phyloP scores from a whole-genome alignment of 2,113 vertebrate species.

The Heterochromis multidens region DNA sequence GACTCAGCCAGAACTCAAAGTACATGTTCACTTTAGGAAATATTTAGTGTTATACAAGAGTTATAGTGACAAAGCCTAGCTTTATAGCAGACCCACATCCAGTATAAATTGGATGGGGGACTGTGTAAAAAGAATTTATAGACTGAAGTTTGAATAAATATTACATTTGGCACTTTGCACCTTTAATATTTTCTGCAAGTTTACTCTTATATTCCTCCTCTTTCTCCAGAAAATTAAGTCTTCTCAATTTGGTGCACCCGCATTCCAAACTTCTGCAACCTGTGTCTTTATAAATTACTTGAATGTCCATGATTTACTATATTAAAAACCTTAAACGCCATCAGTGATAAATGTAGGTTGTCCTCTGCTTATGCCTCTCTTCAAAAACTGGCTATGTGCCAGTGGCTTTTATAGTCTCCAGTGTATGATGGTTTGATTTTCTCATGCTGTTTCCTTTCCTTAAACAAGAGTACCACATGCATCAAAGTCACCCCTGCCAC shows the following conservation, averaged over 20 bases:
- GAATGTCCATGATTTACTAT: constrained; percentile 28
- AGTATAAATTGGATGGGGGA: background rate
- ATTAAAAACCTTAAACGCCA: constrained; percentile 38
- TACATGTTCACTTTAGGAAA: constrained; percentile 2
- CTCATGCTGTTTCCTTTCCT: constrained; percentile 44
- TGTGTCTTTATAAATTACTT: constrained; percentile 7
- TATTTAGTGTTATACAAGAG: background rate
- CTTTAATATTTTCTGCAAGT: background rate
- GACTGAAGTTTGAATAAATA: background rate
- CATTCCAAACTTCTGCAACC: background rate
- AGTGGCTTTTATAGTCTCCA: constrained; percentile 32
- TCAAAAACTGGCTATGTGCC: constrained; percentile 41
- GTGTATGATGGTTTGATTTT: constrained; percentile 52
- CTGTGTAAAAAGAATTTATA: background rate
- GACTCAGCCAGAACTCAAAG: background rate
- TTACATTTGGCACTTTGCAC: background rate
- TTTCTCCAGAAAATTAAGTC: constrained; percentile 1
- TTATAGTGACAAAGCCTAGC: background rate
- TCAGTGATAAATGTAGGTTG: constrained; percentile 31
- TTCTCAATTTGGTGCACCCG: background rate
- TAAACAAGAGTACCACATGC: constrained; percentile 62
- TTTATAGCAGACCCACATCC: background rate
- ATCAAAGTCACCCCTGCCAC: constrained; percentile 69
- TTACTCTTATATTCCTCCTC: background rate
- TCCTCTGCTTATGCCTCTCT: constrained; percentile 25